phyloP scores from a whole-genome alignment of 2,113 vertebrate species.

The Oreochromis niloticus region DNA sequence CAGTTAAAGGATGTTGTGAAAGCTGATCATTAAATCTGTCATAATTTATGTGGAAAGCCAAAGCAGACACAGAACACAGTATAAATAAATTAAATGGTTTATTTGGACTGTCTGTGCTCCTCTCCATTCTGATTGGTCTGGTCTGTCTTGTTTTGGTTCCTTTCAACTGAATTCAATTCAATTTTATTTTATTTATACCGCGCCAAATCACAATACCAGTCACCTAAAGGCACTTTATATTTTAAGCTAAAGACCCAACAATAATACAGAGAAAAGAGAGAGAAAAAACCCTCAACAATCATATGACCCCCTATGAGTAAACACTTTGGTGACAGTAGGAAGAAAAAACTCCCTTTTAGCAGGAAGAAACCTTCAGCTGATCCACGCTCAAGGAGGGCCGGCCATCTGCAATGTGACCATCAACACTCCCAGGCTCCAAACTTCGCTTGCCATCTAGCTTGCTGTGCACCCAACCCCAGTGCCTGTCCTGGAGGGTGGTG shows the following conservation, averaged over 20 bases:
- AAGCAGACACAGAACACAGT: background rate
- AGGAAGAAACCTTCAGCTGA: background rate
- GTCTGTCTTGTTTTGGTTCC: background rate
- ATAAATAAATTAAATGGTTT: background rate
- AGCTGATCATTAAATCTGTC: background rate
- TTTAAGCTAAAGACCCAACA: background rate
- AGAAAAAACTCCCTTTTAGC: background rate
- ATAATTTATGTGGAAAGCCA: background rate
- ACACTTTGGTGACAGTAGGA: background rate
- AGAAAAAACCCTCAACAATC: accelerated
- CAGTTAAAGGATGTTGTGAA: background rate
- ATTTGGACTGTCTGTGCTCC: background rate
- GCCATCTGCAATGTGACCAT: background rate
- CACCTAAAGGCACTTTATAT: background rate
- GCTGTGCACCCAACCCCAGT: background rate
- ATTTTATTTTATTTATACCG: background rate
- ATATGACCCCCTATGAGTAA: background rate
- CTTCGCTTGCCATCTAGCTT: background rate
- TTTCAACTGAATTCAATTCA: background rate
- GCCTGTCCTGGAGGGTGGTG: background rate
- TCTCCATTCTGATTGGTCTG: background rate
- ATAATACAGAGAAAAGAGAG: background rate
- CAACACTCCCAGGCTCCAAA: background rate
- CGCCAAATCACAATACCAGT: background rate
- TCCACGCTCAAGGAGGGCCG: accelerated